A percentile compares a stretch with the other conserved stretches of the same genome.
phyloP scores from a whole-genome alignment of 2,888 invertebrate genomes.

The Nesidiocoris tenuis region DNA sequence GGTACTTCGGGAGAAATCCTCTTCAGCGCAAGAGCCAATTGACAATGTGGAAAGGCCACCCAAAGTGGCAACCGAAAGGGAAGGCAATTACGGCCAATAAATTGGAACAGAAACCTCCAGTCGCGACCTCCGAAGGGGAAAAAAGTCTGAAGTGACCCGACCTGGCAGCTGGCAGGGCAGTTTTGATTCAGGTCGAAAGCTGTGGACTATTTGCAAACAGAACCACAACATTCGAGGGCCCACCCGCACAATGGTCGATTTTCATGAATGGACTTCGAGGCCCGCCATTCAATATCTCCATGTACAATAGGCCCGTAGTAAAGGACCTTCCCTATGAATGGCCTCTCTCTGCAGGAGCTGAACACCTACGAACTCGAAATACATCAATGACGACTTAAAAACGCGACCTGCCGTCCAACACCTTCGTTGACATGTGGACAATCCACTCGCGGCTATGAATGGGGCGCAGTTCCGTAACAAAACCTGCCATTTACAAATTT shows the following conservation, averaged over 20 bases:
- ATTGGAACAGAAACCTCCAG: slow-evolving; percentile 20
- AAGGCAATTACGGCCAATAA: slow-evolving; percentile 36
- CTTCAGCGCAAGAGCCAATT: not conserved
- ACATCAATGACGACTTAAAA: not conserved
- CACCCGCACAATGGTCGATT: slow-evolving; percentile 30
- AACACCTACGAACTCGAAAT: not conserved
- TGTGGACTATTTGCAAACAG: slow-evolving; percentile 32
- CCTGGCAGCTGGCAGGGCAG: slow-evolving; percentile 2
- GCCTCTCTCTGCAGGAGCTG: not conserved
- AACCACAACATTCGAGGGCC: slow-evolving; percentile 27
- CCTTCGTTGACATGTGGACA: slow-evolving; percentile 32
- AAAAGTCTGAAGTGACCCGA: not conserved
- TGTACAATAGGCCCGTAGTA: slow-evolving; percentile 8
- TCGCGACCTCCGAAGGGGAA: not conserved
- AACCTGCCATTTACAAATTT: no score
- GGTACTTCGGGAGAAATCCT: not conserved
- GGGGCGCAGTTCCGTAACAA: no score
- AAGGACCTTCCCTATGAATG: not conserved
- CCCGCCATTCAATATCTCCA: slow-evolving; percentile 12
- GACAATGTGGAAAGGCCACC: slow-evolving; percentile 29
- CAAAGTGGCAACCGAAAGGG: no score
- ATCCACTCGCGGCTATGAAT: no score
- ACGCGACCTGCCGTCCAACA: slow-evolving; percentile 21
- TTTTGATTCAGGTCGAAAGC: not conserved
- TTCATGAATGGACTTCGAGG: slow-evolving; percentile 21